Evolutionary conservation across 2,888 invertebrate species (phyloP), one percentile per base, ranked within the genome.

Genomic region (Metallyticus violacea): DNA sequence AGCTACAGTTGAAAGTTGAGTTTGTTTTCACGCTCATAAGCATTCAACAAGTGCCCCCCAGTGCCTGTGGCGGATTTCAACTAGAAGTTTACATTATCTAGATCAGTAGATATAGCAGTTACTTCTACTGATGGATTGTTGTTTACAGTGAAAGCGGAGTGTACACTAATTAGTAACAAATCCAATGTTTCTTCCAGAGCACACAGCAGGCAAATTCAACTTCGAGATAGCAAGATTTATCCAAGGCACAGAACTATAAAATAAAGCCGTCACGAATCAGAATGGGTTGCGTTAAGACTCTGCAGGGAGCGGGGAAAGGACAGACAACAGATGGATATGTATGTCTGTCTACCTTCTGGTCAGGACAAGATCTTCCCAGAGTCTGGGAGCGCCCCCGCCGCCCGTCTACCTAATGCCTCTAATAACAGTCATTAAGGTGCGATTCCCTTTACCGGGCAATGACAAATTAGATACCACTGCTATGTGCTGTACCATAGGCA

Each of bases 391-490:
- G 26, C 79, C 79, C 9, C 6, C 3, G 26, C 26, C 5, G 2
- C 81, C 30, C 40, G 15, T 30, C 81, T 40, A 26, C 40, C 81
- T 81, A 30, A n/a, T 62, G 40, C 28, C 28, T 4, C 78, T 85
- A 85, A 85, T 85, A 85, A 85, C 30, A 27, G 85, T 85, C 85
- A 85, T 85, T 85, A 85, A 79, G 78, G 28, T 78, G 77, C 81
- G 30, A 62, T 81, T 77, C 78, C 30, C 78, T 77, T 77, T 27
- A 27, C 30, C 85, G 29, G n/a, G n/a, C 30, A 79, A 78, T 85
- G 85, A 85, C 85, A 85, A 85, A 85, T 78, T 85, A 85, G 85
- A 85, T 85, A 29, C 85, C 85, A 79, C 29, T 25, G 30, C 30
- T 29, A 30, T 26, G 85, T 26, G 26, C 15, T n/a, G n/a, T n/a